Conservation (phyloP, 2,113 vertebrate genomes). For the Procavia capensis region DNA sequence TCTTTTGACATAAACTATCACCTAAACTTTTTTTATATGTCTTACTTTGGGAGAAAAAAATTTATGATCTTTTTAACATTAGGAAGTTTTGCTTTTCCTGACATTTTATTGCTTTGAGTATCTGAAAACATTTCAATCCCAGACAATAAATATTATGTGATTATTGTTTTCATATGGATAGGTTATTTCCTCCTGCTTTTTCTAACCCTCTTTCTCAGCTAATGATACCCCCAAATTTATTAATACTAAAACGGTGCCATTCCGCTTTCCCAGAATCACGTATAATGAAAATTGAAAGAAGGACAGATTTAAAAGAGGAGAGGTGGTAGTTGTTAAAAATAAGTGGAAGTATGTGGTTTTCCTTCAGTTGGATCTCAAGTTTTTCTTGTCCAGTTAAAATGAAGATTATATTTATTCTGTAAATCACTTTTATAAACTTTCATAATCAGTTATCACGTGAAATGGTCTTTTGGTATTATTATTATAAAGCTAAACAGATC, state of each 20-base stretch:
- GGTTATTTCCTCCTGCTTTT: slow-evolving; percentile 85
- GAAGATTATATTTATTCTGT: slow-evolving; percentile 28
- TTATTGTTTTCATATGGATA: slow-evolving; percentile 92
- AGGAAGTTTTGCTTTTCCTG: slow-evolving; percentile 90
- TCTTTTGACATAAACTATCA: slow-evolving; percentile 81
- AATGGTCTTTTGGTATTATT: slow-evolving; percentile 49
- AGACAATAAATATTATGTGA: slow-evolving; percentile 91
- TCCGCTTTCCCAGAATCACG: slow-evolving; percentile 70
- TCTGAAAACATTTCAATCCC: slow-evolving; percentile 90
- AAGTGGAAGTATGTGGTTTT: slow-evolving; percentile 65
- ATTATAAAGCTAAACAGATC: slow-evolving; percentile 28
- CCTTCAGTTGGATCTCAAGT: slow-evolving; percentile 10
- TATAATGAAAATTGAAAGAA: slow-evolving; percentile 54
- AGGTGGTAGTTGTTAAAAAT: slow-evolving; percentile 5
- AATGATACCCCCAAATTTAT: slow-evolving; percentile 86
- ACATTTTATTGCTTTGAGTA: slow-evolving; percentile 89
- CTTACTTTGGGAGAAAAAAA: slow-evolving; percentile 83
- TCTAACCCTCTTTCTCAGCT: slow-evolving; percentile 82
- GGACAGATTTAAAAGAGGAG: background rate
- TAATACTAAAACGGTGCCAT: slow-evolving; percentile 74
- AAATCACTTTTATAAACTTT: slow-evolving; percentile 76
- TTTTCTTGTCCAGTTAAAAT: slow-evolving; percentile 52
- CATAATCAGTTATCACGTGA: slow-evolving; percentile 54
- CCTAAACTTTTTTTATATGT: slow-evolving; percentile 78
- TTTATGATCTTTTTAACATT: slow-evolving; percentile 88